Conservation (phyloP, 2,797 vertebrate species). For the Sebastiscus tertius region DNA sequence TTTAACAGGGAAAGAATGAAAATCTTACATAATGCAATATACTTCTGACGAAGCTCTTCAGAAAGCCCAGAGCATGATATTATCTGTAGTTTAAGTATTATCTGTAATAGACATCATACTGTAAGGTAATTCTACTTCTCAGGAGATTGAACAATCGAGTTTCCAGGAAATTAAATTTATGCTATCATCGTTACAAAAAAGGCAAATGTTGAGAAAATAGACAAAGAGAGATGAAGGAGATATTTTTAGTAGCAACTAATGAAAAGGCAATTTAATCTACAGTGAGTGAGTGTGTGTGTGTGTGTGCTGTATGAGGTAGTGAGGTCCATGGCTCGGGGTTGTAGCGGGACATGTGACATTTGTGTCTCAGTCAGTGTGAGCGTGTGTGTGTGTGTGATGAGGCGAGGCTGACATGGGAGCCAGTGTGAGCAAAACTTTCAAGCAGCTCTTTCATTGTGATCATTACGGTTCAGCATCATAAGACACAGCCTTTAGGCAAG, state of each 20-base stretch:
- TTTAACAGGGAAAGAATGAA: not conserved
- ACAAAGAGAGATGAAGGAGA: not conserved
- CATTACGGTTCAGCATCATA: slow-evolving; percentile 26
- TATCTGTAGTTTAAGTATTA: slow-evolving; percentile 6
- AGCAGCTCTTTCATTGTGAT: slow-evolving; percentile 38
- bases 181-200: slow-evolving; percentile 2
- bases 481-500: slow-evolving; percentile 28
- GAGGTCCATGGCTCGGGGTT: not conserved
- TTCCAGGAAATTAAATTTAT: slow-evolving; percentile 34
- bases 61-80: slow-evolving; percentile 4
- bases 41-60: not conserved
- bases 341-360: slow-evolving; percentile 26
- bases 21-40: slow-evolving; percentile 13
- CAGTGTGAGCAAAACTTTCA: slow-evolving; percentile 7
- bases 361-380: not conserved
- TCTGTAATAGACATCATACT: slow-evolving; percentile 10
- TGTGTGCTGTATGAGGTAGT: not conserved
- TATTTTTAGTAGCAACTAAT: not conserved
- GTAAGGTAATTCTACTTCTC: slow-evolving; percentile 13
- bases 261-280: slow-evolving; percentile 16
- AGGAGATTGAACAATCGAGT: slow-evolving; percentile 8
- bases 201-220: slow-evolving; percentile 2
- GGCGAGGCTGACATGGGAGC: not conserved
- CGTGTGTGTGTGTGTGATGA: not conserved
- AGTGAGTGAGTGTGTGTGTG: not conserved